Evolutionary conservation across 2,888 invertebrate genomes (phyloP), one percentile per base, ranked within the genome.

Genomic region (Aporophyla nigra): DNA sequence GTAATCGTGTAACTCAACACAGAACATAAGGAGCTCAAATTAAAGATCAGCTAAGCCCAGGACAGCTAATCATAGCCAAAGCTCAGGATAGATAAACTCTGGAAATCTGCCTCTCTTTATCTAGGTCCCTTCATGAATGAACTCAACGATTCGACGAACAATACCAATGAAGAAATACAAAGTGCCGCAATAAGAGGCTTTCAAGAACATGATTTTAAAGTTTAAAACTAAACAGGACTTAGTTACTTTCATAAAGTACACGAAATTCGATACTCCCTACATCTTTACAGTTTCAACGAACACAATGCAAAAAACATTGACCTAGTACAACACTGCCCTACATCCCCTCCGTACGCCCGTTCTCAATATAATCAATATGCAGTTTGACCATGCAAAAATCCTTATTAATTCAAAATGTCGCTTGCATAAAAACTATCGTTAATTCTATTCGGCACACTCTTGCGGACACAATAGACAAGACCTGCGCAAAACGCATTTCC

Each of bases 341-440:
- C 73, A 87, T 89, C 71, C 77, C 80, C 82, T 74, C 16, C 43
- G 62, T 19, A 24, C 62, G 69, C 54, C 46, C 49, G 58, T 62
- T 76, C 85, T 88, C 84, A 78, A 88, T 87, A 90, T 88, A 93
- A 94, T 92, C 91, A 86, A 92, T 92, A 90, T 81, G 43, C 82
- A 88, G 88, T 92, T 92, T 93, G 94, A 94, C 94, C 95, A 91
- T 92, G 91, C 92, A 92, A 90, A 92, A 93, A 92, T 93, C 89
- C 91, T 89, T 91, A 93, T 93, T 93, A 93, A 94, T 93, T 94
- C 92, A 91, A 94, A 87, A 92, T 90, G 92, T 92, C 93, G 90
- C 92, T 90, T 92, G 95, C 95, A 95, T 95, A 95, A 95, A 96
- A 95, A 95, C 93, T 91, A 86, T 90, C 91, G 92, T 94, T 96